These are phyloP conservation scores for Eupithecia abbreviata DNA, from an alignment of 2,888 invertebrate species.

Conservation along the genomic window DNA sequence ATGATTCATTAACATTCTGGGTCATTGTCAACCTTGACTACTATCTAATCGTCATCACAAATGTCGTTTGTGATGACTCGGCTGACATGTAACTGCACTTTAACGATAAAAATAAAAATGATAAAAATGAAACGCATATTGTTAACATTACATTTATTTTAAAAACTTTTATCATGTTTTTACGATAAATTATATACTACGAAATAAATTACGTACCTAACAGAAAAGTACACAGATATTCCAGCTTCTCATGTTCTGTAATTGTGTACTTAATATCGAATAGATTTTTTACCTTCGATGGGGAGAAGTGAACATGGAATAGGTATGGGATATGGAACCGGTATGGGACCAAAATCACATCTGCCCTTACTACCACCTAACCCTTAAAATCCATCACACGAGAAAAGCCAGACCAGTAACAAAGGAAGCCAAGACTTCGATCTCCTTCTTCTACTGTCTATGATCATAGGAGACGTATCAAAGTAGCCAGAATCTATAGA, in stretches of 20 bases:
- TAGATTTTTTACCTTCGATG: background rate
- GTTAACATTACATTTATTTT: background rate
- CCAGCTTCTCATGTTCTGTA: background rate
- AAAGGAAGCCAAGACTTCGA: slow-evolving; percentile 58
- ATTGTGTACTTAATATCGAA: background rate
- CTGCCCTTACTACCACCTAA: slow-evolving; percentile 30
- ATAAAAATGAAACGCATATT: background rate
- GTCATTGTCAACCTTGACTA: background rate
- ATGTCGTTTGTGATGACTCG: background rate
- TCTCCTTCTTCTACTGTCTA: slow-evolving; percentile 53
- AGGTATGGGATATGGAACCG: slow-evolving; percentile 61
- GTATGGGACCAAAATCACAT: slow-evolving; percentile 43
- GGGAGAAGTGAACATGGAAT: slow-evolving; percentile 44
- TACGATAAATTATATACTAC: slow-evolving; percentile 23
- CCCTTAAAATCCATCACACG: slow-evolving; percentile 45
- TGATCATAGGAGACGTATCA: slow-evolving; percentile 52
- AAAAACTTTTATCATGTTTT: background rate
- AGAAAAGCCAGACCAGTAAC: slow-evolving; percentile 56
- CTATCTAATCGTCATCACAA: background rate
- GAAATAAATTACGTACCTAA: slow-evolving; percentile 2
- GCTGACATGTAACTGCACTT: background rate
- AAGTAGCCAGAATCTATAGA: slow-evolving; percentile 26
- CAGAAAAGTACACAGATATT: background rate
- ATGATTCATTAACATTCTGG: background rate
- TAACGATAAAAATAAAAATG: background rate